Evolutionary conservation across 2,797 vertebrate species (phyloP).

Genomic region (Anomalospiza imberbis): DNA sequence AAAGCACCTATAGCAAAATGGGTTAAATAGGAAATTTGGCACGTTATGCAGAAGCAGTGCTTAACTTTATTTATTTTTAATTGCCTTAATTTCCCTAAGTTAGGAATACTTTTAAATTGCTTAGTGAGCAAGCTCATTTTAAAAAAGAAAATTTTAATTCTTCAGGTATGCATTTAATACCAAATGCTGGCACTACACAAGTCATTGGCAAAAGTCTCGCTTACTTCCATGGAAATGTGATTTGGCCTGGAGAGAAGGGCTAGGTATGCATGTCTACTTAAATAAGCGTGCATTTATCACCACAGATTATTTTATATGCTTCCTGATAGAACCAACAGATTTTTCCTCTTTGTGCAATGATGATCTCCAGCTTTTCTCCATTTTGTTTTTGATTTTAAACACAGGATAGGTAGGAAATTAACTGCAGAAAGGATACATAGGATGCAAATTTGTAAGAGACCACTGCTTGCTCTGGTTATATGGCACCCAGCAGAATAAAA

Average conservation of each 20-base stretch:
- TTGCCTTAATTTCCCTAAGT: neutral
- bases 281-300: neutral
- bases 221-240: neutral
- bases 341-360: neutral
- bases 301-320: neutral
- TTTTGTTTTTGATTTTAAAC: neutral
- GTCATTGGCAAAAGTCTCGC: neutral
- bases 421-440: neutral
- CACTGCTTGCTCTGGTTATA: neutral
- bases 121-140: neutral
- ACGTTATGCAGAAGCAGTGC: neutral
- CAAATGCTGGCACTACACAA: neutral
- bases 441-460: neutral
- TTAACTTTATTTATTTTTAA: neutral
- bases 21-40: neutral
- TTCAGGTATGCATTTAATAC: conserved; percentile 14
- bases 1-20: neutral
- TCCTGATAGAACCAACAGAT: neutral
- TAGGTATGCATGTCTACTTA: neutral
- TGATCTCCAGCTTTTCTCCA: neutral
- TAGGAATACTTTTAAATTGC: neutral
- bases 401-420: neutral
- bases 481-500: conserved; percentile 26
- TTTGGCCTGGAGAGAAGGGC: neutral
- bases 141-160: neutral